Evolutionary conservation across 2,888 invertebrate genomes (phyloP).

Genomic region (Aradus depressus): DNA sequence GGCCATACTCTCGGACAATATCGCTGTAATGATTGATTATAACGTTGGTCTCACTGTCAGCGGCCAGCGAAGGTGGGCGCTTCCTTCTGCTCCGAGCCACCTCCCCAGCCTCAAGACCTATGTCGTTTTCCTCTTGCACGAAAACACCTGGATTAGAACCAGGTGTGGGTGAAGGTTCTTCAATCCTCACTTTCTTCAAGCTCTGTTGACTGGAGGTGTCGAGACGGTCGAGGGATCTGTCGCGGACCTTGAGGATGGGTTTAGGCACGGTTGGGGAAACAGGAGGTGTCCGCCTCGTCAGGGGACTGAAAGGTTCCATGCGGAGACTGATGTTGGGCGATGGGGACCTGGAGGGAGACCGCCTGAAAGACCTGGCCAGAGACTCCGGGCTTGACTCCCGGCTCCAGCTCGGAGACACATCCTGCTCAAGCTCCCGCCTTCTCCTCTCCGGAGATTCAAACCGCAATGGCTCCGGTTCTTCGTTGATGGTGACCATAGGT

Average conservation of each 20-base stretch:
- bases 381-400: not conserved
- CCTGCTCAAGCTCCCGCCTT: not conserved
- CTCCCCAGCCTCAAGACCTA: slow-evolving; percentile 37
- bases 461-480: slow-evolving; percentile 17
- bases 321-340: slow-evolving; percentile 8
- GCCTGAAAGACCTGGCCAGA: no score
- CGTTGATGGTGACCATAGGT: slow-evolving; percentile 24
- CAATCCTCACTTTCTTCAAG: slow-evolving; percentile 30
- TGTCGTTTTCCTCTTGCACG: slow-evolving; percentile 36
- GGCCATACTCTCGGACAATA: slow-evolving; percentile 60
- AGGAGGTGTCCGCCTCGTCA: slow-evolving; percentile 5
- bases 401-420: no score
- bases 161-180: slow-evolving; percentile 29
- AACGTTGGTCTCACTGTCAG: slow-evolving; percentile 52
- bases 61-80: slow-evolving; percentile 32
- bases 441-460: not conserved
- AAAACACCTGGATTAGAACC: slow-evolving; percentile 15
- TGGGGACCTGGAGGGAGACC: slow-evolving; percentile 4
- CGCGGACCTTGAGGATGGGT: slow-evolving; percentile 57
- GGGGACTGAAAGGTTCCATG: not conserved
- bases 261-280: slow-evolving; percentile 51
- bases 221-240: slow-evolving; percentile 22
- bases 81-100: slow-evolving; percentile 36
- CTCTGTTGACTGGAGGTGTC: slow-evolving; percentile 20
- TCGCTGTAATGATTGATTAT: slow-evolving; percentile 71